These are phyloP conservation scores for Poecilia picta DNA, from an alignment of 2,797 vertebrate genomes.

Conservation along the genomic window DNA sequence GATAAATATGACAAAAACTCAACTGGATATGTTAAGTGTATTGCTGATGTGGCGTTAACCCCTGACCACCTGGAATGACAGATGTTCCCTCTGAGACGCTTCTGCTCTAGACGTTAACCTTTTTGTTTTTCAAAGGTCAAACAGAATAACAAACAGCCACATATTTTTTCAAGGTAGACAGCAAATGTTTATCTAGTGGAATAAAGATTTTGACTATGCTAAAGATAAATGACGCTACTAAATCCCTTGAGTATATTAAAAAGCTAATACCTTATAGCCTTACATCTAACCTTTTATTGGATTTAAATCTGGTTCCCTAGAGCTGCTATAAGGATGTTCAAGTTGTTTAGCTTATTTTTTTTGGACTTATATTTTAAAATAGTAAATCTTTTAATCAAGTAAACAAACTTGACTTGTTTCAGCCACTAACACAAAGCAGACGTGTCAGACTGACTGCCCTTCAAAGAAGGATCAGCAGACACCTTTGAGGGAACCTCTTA, in stretches of 20 bases:
- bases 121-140: slow-evolving; percentile 70
- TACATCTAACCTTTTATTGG: neutral
- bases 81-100: slow-evolving; percentile 41
- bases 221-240: slow-evolving; percentile 29
- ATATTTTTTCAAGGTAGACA: slow-evolving; percentile 54
- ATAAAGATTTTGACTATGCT: slow-evolving; percentile 50
- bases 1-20: slow-evolving; percentile 65
- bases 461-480: slow-evolving; percentile 1
- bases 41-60: slow-evolving; percentile 57
- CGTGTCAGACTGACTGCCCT: neutral
- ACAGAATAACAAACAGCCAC: slow-evolving; percentile 52
- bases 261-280: neutral
- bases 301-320: neutral
- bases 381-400: neutral
- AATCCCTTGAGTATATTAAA: neutral
- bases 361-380: neutral
- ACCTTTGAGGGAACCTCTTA: slow-evolving; percentile 16
- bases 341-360: neutral
- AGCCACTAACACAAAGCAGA: neutral
- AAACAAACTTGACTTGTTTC: slow-evolving; percentile 6
- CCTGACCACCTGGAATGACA: slow-evolving; percentile 55
- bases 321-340: neutral
- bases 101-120: slow-evolving; percentile 53
- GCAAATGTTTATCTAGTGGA: slow-evolving; percentile 41
- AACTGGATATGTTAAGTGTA: slow-evolving; percentile 32